These are phyloP conservation scores for Meteorus cinctellus DNA, from an alignment of 2,888 invertebrate genomes.

Conservation along the genomic window DNA sequence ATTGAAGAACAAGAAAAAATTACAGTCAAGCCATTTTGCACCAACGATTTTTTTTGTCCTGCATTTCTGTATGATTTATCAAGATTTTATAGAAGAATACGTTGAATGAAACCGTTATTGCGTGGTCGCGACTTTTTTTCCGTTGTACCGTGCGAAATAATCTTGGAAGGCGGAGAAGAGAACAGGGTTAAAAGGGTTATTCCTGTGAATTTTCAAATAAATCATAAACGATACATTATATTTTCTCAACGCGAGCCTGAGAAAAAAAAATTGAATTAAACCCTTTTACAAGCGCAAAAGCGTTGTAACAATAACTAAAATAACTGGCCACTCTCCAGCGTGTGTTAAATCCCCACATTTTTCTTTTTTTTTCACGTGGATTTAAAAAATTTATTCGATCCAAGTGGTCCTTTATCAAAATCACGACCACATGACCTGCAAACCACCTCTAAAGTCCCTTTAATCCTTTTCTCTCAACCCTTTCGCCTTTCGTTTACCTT, in stretches of 20 bases:
- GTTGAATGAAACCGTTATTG: neutral
- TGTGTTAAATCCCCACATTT: slow-evolving; percentile 10
- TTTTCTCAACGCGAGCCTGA: neutral
- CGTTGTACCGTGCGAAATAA: slow-evolving; percentile 5
- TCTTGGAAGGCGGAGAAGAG: neutral
- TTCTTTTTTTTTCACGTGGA: slow-evolving; percentile 24
- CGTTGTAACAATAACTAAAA: slow-evolving; percentile 25
- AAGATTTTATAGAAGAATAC: neutral
- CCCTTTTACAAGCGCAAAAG: slow-evolving; percentile 14
- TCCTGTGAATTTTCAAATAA: slow-evolving; percentile 16
- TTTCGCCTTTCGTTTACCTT: slow-evolving; percentile 30
- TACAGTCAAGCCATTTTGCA: neutral
- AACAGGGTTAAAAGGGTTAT: slow-evolving; percentile 6
- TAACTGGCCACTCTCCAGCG: slow-evolving; percentile 27
- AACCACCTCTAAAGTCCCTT: slow-evolving; percentile 25
- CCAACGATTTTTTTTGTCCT: slow-evolving; percentile 11
- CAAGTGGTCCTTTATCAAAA: slow-evolving; percentile 37
- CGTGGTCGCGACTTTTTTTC: neutral
- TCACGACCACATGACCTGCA: slow-evolving; percentile 34
- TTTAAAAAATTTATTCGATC: slow-evolving; percentile 39
- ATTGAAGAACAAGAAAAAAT: neutral
- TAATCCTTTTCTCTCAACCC: slow-evolving; percentile 43
- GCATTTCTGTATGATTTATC: slow-evolving; percentile 9
- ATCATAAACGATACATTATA: slow-evolving; percentile 16
- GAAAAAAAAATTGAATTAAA: slow-evolving; percentile 36